Evolutionary conservation across 2,113 vertebrate species (phyloP), one percentile per base, ranked within the genome.

Genomic region (Polyodon spathula): DNA sequence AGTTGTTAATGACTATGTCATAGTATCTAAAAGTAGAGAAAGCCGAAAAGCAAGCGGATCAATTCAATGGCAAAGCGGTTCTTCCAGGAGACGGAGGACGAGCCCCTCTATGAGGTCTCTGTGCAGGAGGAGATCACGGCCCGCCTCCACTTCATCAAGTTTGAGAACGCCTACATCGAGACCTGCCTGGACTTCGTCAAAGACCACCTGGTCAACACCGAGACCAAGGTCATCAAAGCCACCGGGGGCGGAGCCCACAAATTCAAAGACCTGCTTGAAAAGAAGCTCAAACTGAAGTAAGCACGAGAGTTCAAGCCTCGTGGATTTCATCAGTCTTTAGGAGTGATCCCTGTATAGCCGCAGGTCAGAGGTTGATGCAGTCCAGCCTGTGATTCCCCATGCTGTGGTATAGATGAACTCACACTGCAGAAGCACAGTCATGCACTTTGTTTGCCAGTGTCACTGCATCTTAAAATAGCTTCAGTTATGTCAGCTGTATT

Each of bases 221-320:
- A 95, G 57, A 98, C 96, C 53, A 96, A 95, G 84, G 94, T 97
- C 57, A 97, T 99, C 81, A 96, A 93, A 79, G 96, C 96, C n/a
- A 98, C 96, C 0, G 96, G 96, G 6, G 96, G 95, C 7, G 96
- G 96, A 40, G 96, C 96, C 0, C 89, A 99, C 81, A 99, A 98
- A 81, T 98, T 97, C 76, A 97, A 96, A 77, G 93, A 94, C 50
- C 90, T 99, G 67, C 95, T 99, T 1, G 94, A 99, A 74, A 90
- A 88, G 80, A 99, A 99, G 63, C 82, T 99, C 50, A 89, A 82
- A 50, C 86, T 99, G 41, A 94, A 88, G 96, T 98, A 77, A 89
- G 93, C 82, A n/a, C 4, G 4, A 10, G 38, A 6, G 53, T 8
- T 15, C 52, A n/a, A n/a, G n/a, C n/a, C n/a, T n/a, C n/a, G n/a